Base-by-base conservation (phyloP, 1,140 invertebrate species). In the Orius insidiosus region DNA sequence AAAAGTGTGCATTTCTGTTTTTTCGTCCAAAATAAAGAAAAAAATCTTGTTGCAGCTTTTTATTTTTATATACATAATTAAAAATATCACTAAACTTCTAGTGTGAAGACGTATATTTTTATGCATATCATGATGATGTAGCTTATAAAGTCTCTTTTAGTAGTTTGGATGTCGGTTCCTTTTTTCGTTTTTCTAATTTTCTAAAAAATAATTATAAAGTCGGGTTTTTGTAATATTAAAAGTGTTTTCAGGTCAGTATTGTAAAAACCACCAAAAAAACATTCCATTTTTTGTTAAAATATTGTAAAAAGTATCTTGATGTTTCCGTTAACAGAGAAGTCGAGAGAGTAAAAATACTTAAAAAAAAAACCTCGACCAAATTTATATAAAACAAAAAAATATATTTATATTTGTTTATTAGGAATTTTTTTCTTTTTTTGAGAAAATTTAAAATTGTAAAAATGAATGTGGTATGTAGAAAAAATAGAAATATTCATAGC, bases 21-120 rank as follows among this genome's bases (percentile, higher is more conserved):
- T n/a, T 44, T 24, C 24, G 24, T 24, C 24, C 24, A 24, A 24
- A 24, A n/a, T n/a, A n/a, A n/a, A n/a, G n/a, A n/a, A n/a, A 24
- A 24, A 24, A 24, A 24, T 44, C 42, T 44, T 44, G 42, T 44
- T 16, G 42, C 42, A 44, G 42, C 42, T 44, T 44, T 44, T 44
- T 44, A 44, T 44, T 44, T 44, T 44, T 44, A 44, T 44, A 39
- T 39, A n/a, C n/a, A n/a, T n/a, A n/a, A n/a, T n/a, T n/a, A 24
- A 24, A 4, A 24, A 24, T 24, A 24, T 46, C 38, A 38, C 45
- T 31, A 35, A 47, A 47, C 45, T 47, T 37, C 36, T 47, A 47
- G 45, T 48, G 19, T 48, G 42, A 48, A 35, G 32, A 40, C 40
- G 35, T 48, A 48, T 48, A 48, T 48, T 48, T 48, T 48, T 48